These are phyloP conservation scores for Beris morrisii DNA, from an alignment of 2,888 invertebrate genomes.

Conservation along the genomic window DNA sequence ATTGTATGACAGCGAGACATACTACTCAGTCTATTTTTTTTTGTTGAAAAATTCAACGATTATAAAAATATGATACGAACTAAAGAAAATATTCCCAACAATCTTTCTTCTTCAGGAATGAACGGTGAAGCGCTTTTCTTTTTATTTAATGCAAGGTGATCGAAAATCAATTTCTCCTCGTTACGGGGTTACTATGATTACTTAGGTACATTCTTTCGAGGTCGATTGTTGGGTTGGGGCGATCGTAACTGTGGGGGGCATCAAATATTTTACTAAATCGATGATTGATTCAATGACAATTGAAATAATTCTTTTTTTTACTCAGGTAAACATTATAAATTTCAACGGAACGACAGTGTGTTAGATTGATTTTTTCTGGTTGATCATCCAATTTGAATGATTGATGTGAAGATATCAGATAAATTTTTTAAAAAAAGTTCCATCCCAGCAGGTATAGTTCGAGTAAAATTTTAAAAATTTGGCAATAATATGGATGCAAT, in stretches of 20 bases:
- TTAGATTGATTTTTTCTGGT: no score
- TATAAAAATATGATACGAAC: no score
- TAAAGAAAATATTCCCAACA: no score
- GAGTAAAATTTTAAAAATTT: no score
- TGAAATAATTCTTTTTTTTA: constrained; percentile 1
- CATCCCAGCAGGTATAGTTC: no score
- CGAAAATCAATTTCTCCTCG: constrained; percentile 15
- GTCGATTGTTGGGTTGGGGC: constrained; percentile 2
- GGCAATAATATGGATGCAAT: no score
- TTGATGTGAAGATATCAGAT: no score
- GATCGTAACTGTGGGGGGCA: not conserved
- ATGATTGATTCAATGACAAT: constrained; percentile 24
- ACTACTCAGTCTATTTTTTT: no score
- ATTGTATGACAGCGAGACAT: constrained; percentile 9
- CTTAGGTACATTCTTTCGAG: constrained; percentile 1
- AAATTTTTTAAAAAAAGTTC: no score
- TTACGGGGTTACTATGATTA: constrained; percentile 15
- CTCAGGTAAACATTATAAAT: not conserved
- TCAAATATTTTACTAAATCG: constrained; percentile 8
- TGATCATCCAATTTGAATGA: no score
- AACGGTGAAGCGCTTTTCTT: constrained; percentile 1
- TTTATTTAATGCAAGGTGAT: constrained; percentile 10
- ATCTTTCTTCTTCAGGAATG: no score
- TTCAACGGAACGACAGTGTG: constrained; percentile 15
- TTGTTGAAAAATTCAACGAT: no score